Evolutionary conservation across 2,797 vertebrate species (phyloP), one percentile per base, ranked within the genome.

Genomic region (Artibeus lituratus): DNA sequence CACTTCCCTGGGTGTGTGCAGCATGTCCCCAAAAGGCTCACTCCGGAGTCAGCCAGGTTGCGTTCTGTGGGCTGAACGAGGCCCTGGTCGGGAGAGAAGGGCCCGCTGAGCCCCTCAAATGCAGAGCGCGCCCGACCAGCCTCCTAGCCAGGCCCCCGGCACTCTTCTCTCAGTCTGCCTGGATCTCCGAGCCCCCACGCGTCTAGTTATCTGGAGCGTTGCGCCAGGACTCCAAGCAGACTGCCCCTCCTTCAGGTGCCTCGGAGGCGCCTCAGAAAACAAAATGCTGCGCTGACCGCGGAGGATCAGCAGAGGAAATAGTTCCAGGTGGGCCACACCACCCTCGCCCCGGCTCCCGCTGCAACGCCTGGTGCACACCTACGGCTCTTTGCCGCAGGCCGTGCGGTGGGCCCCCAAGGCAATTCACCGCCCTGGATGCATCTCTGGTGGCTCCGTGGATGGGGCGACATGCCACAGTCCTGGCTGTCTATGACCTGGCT

Each of bases 381-480:
- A 8, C 5, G 2, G 37, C 11, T 42, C 65, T 90, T 29, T 16
- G 57, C 47, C 44, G 8, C 0, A 62, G 29, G 5, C 9, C 0
- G 11, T 15, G 21, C 37, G 0, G 0, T 7, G 32, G 37, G 37
- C 5, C 29, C 14, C 37, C 24, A 2, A 81, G n/a, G 37, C 9
- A 26, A 35, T n/a, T 16, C 4, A 0, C 14, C 0, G 21, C 10
- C 14, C 59, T 91, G 1, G 4, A 26, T 2, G 55, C 42, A 2
- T 21, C 32, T 32, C 12, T 1, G 42, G n/a, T 15, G 72, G 22
- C 53, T 86, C 39, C 7, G 16, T n/a, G 29, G 15, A 10, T 65
- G 37, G 22, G 22, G 10, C 1, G 7, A 19, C 2, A 5, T 3
- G 7, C 26, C 47, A 5, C 22, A 35, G 11, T 15, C 15, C 12